phyloP scores from a whole-genome alignment of 2,113 vertebrate species.

The Chrysochloris asiatica region DNA sequence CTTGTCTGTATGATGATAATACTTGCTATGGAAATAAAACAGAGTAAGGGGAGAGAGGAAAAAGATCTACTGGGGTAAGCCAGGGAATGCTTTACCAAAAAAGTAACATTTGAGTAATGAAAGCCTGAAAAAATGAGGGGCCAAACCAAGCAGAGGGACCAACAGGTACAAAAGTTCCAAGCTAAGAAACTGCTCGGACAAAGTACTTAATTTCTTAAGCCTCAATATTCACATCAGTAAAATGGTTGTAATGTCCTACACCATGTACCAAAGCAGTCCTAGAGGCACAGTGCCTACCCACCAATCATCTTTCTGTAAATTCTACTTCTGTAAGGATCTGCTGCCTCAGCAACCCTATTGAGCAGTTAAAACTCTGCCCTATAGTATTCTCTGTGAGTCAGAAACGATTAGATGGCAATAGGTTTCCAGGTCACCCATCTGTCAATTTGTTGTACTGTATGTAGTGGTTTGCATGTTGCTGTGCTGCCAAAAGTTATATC shows the following conservation, averaged over 20 bases:
- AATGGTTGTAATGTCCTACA: neutral
- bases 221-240: constrained; percentile 44
- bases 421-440: too few relatives aligned
- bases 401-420: too few relatives aligned
- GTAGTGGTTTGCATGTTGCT: neutral
- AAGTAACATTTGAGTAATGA: constrained; percentile 1
- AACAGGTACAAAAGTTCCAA: constrained; percentile 20
- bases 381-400: too few relatives aligned
- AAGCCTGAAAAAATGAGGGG: constrained; percentile 37
- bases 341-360: too few relatives aligned
- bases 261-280: too few relatives aligned
- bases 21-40: constrained; percentile 31
- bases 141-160: neutral
- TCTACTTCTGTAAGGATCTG: too few relatives aligned
- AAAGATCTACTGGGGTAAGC: neutral
- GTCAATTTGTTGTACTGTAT: neutral
- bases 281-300: too few relatives aligned
- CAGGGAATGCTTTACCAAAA: constrained; percentile 26
- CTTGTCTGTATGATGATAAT: too few relatives aligned
- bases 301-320: too few relatives aligned
- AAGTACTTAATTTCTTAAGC: constrained; percentile 14
- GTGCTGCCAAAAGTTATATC: neutral
- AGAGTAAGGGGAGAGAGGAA: constrained; percentile 14
- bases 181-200: neutral
- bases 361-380: too few relatives aligned